Conservation (phyloP, 2,888 invertebrate species). For the Athripsodes cinereus region DNA sequence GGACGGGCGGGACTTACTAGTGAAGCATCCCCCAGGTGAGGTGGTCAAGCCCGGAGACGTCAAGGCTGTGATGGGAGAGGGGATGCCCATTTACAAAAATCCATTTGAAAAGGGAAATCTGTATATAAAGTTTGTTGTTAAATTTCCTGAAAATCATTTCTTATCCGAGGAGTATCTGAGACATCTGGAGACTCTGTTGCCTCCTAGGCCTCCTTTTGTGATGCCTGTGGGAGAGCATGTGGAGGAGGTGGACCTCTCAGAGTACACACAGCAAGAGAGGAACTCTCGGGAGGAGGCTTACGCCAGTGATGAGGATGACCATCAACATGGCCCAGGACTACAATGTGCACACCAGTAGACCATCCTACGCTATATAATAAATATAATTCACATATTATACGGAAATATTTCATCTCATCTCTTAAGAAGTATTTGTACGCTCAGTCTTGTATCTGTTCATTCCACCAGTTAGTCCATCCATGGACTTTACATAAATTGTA, state of each 20-base stretch:
- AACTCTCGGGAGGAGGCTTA: constrained; percentile 65
- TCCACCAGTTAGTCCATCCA: too few species aligned
- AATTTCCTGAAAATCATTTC: constrained; percentile 80
- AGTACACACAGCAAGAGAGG: constrained; percentile 58
- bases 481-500: too few species aligned
- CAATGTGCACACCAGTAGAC: constrained; percentile 77
- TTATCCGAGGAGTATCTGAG: constrained; percentile 59
- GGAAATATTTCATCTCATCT: too few species aligned
- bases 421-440: too few species aligned
- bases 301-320: constrained; percentile 59
- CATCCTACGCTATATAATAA: too few species aligned
- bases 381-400: too few species aligned
- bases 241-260: constrained; percentile 78
- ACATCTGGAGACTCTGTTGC: constrained; percentile 68
- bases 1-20: constrained; percentile 77
- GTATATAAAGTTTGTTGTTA: constrained; percentile 78
- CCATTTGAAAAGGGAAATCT: constrained; percentile 84
- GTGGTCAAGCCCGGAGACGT: constrained; percentile 78
- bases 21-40: constrained; percentile 72
- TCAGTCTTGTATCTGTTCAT: too few species aligned
- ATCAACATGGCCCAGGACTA: constrained; percentile 56
- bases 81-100: constrained; percentile 84
- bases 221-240: constrained; percentile 76
- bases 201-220: constrained; percentile 61
- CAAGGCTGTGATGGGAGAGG: constrained; percentile 75